A percentile compares a stretch with the other conserved stretches of the same genome.
These are phyloP conservation scores for Idaea dimidiata DNA, from an alignment of 2,888 invertebrate genomes.

Conservation along the genomic window DNA sequence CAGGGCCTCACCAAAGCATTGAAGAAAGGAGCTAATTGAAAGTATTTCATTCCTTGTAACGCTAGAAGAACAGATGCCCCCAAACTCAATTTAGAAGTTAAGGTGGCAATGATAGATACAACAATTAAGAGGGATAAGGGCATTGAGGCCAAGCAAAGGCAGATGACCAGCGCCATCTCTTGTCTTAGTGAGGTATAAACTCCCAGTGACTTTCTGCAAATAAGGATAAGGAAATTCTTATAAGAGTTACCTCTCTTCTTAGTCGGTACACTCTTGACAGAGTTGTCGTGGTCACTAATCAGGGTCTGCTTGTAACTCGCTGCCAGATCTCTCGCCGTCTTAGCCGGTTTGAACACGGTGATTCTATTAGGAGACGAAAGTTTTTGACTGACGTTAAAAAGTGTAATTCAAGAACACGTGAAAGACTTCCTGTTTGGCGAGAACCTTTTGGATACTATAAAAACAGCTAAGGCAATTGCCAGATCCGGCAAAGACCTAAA, in stretches of 20 bases:
- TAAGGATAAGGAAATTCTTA: not conserved
- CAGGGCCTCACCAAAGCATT: constrained; percentile 4
- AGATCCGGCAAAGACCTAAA: constrained; percentile 8
- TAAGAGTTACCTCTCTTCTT: too few species aligned
- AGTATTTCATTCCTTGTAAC: not conserved
- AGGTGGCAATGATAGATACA: not conserved
- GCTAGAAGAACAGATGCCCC: not conserved
- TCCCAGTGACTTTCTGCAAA: not conserved
- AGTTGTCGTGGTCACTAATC: too few species aligned
- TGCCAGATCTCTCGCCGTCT: too few species aligned
- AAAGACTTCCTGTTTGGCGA: constrained; percentile 6
- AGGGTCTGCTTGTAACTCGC: too few species aligned
- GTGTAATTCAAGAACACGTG: constrained; percentile 2
- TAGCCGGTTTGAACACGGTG: too few species aligned
- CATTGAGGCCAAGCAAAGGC: not conserved
- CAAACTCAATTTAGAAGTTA: not conserved
- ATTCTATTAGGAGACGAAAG: constrained; percentile 3
- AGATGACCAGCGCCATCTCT: not conserved
- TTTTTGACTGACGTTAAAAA: not conserved
- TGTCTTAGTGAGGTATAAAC: not conserved
- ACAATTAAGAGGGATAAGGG: not conserved
- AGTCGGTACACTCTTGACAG: too few species aligned
- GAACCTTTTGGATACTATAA: constrained; percentile 3
- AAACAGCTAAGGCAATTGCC: not conserved
- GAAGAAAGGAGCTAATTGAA: not conserved